Conservation (phyloP, 2,888 invertebrate species). For the Zaprionus lineosus region DNA sequence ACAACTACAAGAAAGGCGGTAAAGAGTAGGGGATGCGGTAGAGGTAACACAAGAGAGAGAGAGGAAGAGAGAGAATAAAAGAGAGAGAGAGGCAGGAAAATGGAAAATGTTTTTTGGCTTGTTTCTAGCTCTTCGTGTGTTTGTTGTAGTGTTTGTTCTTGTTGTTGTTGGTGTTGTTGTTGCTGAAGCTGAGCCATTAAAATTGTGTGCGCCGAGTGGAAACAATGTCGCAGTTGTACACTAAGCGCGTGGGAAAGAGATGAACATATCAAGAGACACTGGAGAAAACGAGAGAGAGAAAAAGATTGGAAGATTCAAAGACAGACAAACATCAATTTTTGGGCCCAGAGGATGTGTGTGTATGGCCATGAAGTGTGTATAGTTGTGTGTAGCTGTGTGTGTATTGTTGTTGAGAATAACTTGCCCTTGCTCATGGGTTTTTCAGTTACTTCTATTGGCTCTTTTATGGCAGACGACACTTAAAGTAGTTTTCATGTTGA, state of each 20-base stretch:
- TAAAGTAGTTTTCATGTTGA: conserved; percentile 67
- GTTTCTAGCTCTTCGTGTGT: conserved; percentile 27
- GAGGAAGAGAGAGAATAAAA: background rate
- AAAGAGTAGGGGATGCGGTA: background rate
- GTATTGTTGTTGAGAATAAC: conserved; percentile 10
- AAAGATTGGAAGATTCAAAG: conserved; percentile 6
- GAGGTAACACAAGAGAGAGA: too few species aligned
- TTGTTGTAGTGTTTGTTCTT: conserved; percentile 19
- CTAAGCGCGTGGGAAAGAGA: too few species aligned
- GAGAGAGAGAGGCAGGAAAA: conserved; percentile 43
- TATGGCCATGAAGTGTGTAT: conserved; percentile 22
- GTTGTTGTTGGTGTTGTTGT: conserved; percentile 7
- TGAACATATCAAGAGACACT: background rate
- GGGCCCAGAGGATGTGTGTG: background rate
- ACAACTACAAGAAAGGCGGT: conserved; percentile 17
- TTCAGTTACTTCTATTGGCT: conserved; percentile 20
- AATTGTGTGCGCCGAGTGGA: conserved; percentile 44
- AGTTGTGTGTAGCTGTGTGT: conserved; percentile 15
- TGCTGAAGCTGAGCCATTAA: conserved; percentile 29
- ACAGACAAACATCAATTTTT: conserved; percentile 29
- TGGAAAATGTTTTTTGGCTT: conserved; percentile 59
- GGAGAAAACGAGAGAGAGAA: background rate
- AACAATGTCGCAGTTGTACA: conserved; percentile 70
- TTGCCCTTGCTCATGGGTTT: conserved; percentile 18
- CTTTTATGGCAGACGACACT: conserved; percentile 53